These are phyloP conservation scores for Mycteria americana DNA, from an alignment of 2,797 vertebrate genomes.

Conservation along the genomic window DNA sequence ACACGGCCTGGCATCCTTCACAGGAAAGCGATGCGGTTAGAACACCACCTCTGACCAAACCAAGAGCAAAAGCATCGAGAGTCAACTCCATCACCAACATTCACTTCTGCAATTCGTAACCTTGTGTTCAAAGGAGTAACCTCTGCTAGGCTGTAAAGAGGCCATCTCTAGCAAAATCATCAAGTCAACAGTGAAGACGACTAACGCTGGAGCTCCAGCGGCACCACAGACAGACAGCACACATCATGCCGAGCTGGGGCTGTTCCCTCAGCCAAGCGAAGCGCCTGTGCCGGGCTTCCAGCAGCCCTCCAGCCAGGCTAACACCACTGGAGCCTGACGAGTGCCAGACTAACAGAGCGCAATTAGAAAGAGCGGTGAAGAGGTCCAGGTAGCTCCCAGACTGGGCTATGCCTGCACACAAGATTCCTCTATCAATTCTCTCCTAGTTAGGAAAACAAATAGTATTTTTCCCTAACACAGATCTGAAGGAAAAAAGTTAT, in stretches of 20 bases:
- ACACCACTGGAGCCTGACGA: background rate
- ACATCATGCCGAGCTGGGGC: no score
- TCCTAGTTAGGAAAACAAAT: background rate
- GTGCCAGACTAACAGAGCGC: background rate
- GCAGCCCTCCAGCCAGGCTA: accelerated
- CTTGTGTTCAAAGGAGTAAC: background rate
- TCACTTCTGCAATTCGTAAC: background rate
- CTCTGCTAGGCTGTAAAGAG: no score
- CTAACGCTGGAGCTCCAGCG: accelerated
- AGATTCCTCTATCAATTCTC: background rate
- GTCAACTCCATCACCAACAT: background rate
- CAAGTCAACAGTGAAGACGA: accelerated
- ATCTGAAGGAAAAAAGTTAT: background rate
- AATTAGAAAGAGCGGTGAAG: background rate
- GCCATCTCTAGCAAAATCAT: no score
- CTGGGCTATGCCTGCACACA: accelerated
- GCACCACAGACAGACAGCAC: background rate
- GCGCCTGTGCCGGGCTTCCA: background rate
- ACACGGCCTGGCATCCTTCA: background rate
- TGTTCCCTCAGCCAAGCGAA: background rate
- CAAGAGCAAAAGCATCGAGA: background rate
- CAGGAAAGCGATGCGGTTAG: accelerated
- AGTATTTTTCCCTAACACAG: background rate
- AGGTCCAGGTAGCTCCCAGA: background rate
- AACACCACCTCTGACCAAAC: background rate